Base-by-base conservation (phyloP, 1,140 invertebrate genomes). In the Nylanderia fulva region DNA sequence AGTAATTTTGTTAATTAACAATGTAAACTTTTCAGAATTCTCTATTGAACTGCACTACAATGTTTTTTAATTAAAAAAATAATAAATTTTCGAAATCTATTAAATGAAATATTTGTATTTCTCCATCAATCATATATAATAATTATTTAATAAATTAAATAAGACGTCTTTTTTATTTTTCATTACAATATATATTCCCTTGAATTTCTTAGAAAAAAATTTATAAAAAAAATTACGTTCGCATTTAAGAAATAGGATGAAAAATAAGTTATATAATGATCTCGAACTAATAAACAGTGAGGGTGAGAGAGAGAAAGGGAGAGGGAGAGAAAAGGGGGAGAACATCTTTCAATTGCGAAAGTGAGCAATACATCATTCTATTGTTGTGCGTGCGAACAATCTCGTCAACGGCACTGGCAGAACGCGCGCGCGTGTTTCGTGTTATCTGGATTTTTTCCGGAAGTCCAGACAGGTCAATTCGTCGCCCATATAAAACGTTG, bases 381-480 rank as follows among this genome's bases (percentile, higher is more conserved):
- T 82, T 82, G 77, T 82, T 71, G 77, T 82, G 66, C 77, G 66
- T 58, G 36, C 24, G 66, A 82, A 82, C 63, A 58, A 71, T 82
- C 77, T 82, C 77, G 52, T 71, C 77, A 58, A 52, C 36, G 24
- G 48, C 52, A 58, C 9, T 68, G 63, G 45, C 36, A 63, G 21
- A 36, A 15, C 18, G 58, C 24, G 36, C 36, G 63, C 9, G 39
- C 56, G 36, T 11, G 29, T 68, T 79, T 79, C 61, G 42, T n/a
- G 33, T 58, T 58, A 33, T 71, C 66, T 42, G 66, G 36, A 71
- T 82, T 82, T 82, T 82, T 71, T n/a, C 36, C 77, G 21, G 52
- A 71, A 58, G 52, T 71, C 77, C 33, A 33, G 48, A 69, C 77
- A 71, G 77, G 66, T 82, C 77, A 82, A 82, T 82, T 71, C 66